Evolutionary conservation across 2,888 invertebrate species (phyloP).

Genomic region (Atrina japonica): DNA sequence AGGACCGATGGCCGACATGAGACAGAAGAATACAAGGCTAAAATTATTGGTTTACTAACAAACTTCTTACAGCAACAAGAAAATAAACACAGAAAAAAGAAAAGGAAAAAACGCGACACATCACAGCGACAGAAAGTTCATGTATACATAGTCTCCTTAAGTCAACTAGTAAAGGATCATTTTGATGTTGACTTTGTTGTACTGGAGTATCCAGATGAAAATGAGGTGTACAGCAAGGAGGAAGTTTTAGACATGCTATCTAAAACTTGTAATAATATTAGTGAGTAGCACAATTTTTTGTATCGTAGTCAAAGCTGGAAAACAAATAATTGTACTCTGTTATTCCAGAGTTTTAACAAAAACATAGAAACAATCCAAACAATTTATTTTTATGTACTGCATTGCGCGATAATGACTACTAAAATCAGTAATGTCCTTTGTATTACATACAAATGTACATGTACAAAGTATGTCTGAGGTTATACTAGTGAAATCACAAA

Average conservation of each 20-base stretch:
- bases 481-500: too few species aligned
- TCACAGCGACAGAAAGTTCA: conserved; percentile 14
- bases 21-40: conserved; percentile 36
- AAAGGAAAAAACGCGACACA: too few species aligned
- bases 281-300: conserved; percentile 43
- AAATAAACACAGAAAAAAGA: conserved; percentile 21
- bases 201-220: conserved; percentile 28
- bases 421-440: too few species aligned
- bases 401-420: too few species aligned
- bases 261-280: conserved; percentile 50
- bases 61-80: conserved; percentile 27
- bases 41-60: conserved; percentile 48
- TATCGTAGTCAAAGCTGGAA: too few species aligned
- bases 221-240: conserved; percentile 38
- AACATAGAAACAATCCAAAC: too few species aligned
- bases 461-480: too few species aligned
- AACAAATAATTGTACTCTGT: too few species aligned
- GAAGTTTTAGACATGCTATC: conserved; percentile 47
- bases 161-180: conserved; percentile 16
- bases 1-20: conserved; percentile 22
- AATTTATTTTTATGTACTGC: too few species aligned
- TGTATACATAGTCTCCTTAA: conserved; percentile 44
- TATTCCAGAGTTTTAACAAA: too few species aligned
- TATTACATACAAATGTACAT: too few species aligned
- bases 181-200: conserved; percentile 47